Evolutionary conservation across 1,140 invertebrate genomes (phyloP).

Genomic region (Formica exsecta): DNA sequence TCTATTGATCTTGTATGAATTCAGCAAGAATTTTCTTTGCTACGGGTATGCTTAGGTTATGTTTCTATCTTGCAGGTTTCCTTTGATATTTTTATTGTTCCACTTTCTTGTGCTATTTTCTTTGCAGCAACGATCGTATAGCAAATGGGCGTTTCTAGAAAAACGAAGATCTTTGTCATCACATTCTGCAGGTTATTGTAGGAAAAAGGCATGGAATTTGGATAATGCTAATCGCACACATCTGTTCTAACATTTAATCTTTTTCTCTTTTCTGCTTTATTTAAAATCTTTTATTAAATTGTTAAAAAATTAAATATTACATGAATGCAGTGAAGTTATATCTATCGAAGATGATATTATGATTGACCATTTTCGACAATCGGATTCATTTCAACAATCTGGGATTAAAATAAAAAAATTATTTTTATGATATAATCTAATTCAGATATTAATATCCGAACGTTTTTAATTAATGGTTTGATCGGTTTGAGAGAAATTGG

Average conservation of each 20-base stretch:
- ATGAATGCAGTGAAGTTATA: neutral
- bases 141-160: neutral
- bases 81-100: constrained; percentile 5
- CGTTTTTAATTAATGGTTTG: neutral
- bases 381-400: neutral
- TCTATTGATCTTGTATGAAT: neutral
- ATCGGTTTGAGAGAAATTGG: neutral
- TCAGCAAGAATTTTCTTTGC: neutral
- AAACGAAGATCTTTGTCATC: neutral
- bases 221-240: neutral
- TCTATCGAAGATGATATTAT: neutral
- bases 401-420: too few species aligned
- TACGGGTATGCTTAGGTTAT: neutral
- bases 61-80: neutral
- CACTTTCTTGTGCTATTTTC: neutral
- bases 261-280: neutral
- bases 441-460: neutral
- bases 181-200: neutral
- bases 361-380: neutral
- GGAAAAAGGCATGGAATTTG: neutral
- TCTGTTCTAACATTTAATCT: neutral
- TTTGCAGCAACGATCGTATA: neutral
- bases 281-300: constrained; percentile 22
- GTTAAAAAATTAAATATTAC: neutral
- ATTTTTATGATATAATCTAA: neutral